Conservation (phyloP, 1,140 invertebrate species). For the Penaeus vannamei region DNA sequence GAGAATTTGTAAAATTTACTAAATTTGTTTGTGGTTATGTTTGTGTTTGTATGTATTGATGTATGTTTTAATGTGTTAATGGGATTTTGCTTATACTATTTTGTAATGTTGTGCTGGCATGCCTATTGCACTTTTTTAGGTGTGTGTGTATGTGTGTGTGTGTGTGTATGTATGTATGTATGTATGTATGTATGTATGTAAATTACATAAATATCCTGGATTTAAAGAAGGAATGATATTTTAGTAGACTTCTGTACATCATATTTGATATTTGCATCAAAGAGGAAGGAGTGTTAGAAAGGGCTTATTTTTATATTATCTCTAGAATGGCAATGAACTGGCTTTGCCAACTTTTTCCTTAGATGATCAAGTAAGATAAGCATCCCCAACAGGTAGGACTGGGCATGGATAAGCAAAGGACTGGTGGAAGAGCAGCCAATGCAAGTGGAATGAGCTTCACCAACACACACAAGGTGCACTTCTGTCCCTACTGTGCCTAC, state of each 20-base stretch:
- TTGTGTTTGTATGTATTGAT: background rate
- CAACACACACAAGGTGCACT: constrained; percentile 50
- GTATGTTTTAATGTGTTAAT: too few species aligned
- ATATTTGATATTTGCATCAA: too few species aligned
- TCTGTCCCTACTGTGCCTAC: constrained; percentile 55
- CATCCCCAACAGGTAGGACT: constrained; percentile 56
- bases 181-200: background rate
- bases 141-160: background rate
- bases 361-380: constrained; percentile 51
- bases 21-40: constrained; percentile 18
- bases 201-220: too few species aligned
- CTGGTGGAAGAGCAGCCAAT: constrained; percentile 23
- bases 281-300: too few species aligned
- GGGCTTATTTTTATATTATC: too few species aligned
- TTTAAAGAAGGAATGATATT: too few species aligned
- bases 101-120: too few species aligned
- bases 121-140: too few species aligned
- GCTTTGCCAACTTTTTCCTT: too few species aligned
- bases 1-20: background rate
- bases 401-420: constrained; percentile 52
- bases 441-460: constrained; percentile 34
- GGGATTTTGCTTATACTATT: too few species aligned
- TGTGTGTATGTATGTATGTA: constrained; percentile 3
- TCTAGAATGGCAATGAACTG: too few species aligned
- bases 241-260: too few species aligned